Evolutionary conservation across 2,888 invertebrate species (phyloP), one percentile per base, ranked within the genome.

Genomic region (Alloscopus bannaensis): DNA sequence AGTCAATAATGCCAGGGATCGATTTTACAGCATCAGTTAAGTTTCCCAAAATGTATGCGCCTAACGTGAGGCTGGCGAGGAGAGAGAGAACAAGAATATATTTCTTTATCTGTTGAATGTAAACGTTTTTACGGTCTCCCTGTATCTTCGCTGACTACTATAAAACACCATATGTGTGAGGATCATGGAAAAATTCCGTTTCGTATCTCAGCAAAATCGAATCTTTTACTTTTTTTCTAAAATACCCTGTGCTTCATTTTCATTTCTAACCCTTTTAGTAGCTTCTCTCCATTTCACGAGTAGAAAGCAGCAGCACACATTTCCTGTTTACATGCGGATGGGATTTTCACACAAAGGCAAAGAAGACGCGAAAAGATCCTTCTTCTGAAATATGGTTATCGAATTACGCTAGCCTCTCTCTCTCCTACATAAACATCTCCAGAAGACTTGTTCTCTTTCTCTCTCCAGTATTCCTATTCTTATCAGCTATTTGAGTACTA

Each of bases 1-100:
- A n/a, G n/a, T n/a, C n/a, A n/a, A n/a, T n/a, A n/a, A n/a, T n/a
- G 52, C 40, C 71, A 3, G 24, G 36, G 62, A 73, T 73, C 73
- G 59, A 73, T 73, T 73, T 73, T 73, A 73, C 65, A 64, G 73
- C 65, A 65, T 65, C 73, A 73, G 73, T 73, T 73, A 73, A 65
- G 31, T 65, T 64, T 45, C 64, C 28, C 64, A 64, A 55, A 62
- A 59, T 45, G 20, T 52, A 50, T 36, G 59, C n/a, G 59, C 45
- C 55, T 22, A 36, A 36, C 13, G 13, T 6, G 42, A 28, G 40
- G 13, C n/a, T n/a, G n/a, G n/a, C n/a, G n/a, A n/a, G n/a, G n/a
- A n/a, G n/a, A n/a, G n/a, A n/a, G n/a, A n/a, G n/a, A n/a, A n/a
- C n/a, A n/a, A n/a, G n/a, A n/a, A n/a, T n/a, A n/a, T n/a, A n/a